Evolutionary conservation across 2,888 invertebrate species (phyloP).

Genomic region (Drosophila dives): DNA sequence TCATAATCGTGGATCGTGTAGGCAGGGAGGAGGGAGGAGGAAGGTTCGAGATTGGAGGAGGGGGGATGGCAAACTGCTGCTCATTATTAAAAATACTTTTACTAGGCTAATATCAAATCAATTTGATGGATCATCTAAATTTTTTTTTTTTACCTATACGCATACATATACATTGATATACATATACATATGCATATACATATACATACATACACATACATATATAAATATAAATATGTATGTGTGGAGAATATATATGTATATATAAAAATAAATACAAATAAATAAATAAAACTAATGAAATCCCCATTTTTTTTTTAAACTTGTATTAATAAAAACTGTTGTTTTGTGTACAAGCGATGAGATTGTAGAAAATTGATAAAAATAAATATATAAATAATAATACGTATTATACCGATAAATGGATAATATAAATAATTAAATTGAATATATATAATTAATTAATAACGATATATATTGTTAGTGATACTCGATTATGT

Average conservation of each 20-base stretch:
- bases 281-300: neutral
- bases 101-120: constrained; percentile 71
- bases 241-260: neutral
- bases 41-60: neutral
- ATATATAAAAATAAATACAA: constrained; percentile 10
- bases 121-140: constrained; percentile 77
- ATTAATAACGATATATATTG: constrained; percentile 72
- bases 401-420: constrained; percentile 21
- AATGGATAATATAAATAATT: constrained; percentile 29
- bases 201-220: constrained; percentile 22
- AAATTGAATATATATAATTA: constrained; percentile 41
- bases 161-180: constrained; percentile 23
- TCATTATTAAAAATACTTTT: constrained; percentile 60
- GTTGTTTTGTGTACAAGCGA: constrained; percentile 71
- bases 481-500: constrained; percentile 77
- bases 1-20: constrained; percentile 38
- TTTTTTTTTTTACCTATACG: constrained; percentile 62
- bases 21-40: neutral
- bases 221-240: constrained; percentile 3
- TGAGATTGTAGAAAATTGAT: constrained; percentile 68
- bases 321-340: constrained; percentile 70
- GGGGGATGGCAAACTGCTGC: constrained; percentile 22
- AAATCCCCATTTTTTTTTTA: constrained; percentile 46
- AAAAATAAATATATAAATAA: neutral
- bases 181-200: constrained; percentile 19